Conservation (phyloP, 1,140 invertebrate genomes). For the Pemphigus obesinymphae region DNA sequence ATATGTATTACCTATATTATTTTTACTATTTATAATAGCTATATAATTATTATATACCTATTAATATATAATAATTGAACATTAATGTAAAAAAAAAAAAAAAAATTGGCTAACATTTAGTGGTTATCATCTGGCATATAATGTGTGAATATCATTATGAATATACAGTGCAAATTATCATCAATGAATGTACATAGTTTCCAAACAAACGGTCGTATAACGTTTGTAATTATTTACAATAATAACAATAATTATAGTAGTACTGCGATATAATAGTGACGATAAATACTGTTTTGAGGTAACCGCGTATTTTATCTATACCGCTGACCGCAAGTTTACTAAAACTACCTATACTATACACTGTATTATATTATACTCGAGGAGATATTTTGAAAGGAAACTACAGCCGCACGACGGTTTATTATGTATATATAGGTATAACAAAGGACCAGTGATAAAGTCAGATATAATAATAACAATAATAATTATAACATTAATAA, state of each 20-base stretch:
- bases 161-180: too few species aligned
- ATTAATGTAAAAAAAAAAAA: too few species aligned
- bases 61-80: too few species aligned
- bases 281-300: constrained; percentile 11
- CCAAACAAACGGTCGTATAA: background rate
- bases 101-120: too few species aligned
- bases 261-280: too few species aligned
- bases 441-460: constrained; percentile 13
- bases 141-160: too few species aligned
- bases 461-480: constrained; percentile 1
- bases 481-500: constrained; percentile 13
- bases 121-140: too few species aligned
- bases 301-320: background rate
- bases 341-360: background rate
- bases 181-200: background rate
- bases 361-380: background rate
- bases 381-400: background rate
- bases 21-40: too few species aligned
- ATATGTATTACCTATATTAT: too few species aligned
- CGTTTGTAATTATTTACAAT: background rate
- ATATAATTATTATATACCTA: too few species aligned
- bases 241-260: background rate
- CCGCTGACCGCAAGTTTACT: background rate
- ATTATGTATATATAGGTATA: background rate
- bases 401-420: background rate